Conservation (phyloP, 2,113 vertebrate genomes). For the Ovibos moschatus region DNA sequence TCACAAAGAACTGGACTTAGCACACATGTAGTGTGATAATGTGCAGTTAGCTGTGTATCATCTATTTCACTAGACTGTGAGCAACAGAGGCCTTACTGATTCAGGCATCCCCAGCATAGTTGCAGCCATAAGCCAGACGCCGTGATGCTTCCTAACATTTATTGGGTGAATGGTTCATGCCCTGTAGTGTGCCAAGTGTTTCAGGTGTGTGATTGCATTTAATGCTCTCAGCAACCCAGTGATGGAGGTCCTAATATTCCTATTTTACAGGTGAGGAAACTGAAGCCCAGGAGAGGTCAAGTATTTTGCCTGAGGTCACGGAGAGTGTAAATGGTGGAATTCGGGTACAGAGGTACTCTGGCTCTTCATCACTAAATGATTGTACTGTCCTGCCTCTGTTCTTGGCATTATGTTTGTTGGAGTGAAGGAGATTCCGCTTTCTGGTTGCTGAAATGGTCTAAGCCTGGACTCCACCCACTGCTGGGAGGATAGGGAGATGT, state of each 20-base stretch:
- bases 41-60: not conserved
- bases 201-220: not conserved
- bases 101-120: not conserved
- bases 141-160: not conserved
- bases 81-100: not conserved
- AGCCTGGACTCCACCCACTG: not conserved
- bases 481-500: not conserved
- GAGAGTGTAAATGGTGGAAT: not conserved
- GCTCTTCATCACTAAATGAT: not conserved
- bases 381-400: not conserved
- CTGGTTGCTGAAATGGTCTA: not conserved
- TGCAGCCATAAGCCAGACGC: not conserved
- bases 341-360: not conserved
- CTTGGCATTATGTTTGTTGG: not conserved
- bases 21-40: not conserved
- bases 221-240: not conserved
- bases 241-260: not conserved
- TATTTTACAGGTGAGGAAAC: not conserved
- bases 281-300: not conserved
- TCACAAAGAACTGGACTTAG: not conserved
- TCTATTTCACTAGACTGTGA: not conserved
- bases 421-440: not conserved
- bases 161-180: not conserved
- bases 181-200: not conserved
- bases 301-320: slow-evolving; percentile 15